These are phyloP conservation scores for Cephalopholis sonnerati DNA, from an alignment of 2,113 vertebrate genomes.

Conservation along the genomic window DNA sequence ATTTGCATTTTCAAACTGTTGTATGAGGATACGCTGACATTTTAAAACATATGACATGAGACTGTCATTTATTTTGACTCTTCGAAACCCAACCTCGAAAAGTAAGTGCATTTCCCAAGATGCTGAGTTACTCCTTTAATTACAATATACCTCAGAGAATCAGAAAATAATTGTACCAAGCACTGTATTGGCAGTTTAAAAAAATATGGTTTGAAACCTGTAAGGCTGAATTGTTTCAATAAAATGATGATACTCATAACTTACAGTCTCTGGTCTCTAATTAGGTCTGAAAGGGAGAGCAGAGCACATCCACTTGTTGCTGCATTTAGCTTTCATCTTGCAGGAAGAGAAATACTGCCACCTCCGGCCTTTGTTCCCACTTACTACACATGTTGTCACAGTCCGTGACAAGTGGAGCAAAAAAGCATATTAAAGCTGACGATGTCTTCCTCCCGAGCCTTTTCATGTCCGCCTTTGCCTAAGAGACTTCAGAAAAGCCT, in stretches of 20 bases:
- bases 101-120: not conserved
- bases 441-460: conserved; percentile 19
- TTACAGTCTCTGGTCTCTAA: conserved; percentile 39
- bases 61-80: too few species aligned
- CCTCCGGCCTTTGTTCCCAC: conserved; percentile 47
- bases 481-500: conserved; percentile 17
- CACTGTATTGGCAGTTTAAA: not conserved
- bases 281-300: conserved; percentile 40
- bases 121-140: not conserved
- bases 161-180: not conserved
- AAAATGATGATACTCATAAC: not conserved
- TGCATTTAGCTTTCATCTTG: conserved; percentile 42
- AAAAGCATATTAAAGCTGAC: conserved; percentile 38
- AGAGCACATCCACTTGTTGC: conserved; percentile 44
- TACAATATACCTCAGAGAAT: not conserved
- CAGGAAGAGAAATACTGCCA: conserved; percentile 34
- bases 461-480: conserved; percentile 38
- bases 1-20: too few species aligned
- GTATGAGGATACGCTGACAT: too few species aligned
- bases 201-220: not conserved
- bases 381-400: conserved; percentile 46
- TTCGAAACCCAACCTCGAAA: too few species aligned
- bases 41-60: too few species aligned
- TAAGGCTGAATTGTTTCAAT: not conserved
- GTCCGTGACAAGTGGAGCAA: conserved; percentile 37